Percentiles rank a stretch among this genome's conserved stretches.
These are phyloP conservation scores for Formica aserva DNA, from an alignment of 2,888 invertebrate genomes.

Conservation along the genomic window DNA sequence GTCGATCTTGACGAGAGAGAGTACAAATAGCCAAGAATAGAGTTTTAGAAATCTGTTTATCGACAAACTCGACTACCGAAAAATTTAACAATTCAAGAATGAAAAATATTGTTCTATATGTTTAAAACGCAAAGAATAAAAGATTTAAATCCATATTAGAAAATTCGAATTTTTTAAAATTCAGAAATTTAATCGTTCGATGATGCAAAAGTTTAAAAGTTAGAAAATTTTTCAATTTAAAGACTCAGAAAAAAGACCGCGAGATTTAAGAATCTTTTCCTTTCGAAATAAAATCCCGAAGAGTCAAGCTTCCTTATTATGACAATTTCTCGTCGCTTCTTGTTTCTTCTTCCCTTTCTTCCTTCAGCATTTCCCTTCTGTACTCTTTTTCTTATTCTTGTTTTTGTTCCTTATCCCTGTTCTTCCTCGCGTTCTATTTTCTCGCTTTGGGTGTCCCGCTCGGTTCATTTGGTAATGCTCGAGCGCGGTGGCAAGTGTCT, in stretches of 20 bases:
- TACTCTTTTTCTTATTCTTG: slow-evolving; percentile 32
- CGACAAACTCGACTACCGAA: not conserved
- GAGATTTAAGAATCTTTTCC: not conserved
- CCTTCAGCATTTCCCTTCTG: slow-evolving; percentile 17
- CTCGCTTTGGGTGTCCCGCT: not conserved
- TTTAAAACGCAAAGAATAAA: not conserved
- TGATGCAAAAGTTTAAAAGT: not conserved
- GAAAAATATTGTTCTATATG: not conserved
- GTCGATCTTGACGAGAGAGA: slow-evolving; percentile 43
- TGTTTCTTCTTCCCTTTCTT: slow-evolving; percentile 8
- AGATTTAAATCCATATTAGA: not conserved
- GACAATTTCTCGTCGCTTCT: slow-evolving; percentile 13
- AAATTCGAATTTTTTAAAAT: not conserved
- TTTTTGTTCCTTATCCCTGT: not conserved
- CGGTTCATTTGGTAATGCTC: slow-evolving; percentile 42
- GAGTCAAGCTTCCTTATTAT: not conserved
- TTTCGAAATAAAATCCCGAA: not conserved
- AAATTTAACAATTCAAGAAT: not conserved
- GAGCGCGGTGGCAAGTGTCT: slow-evolving; percentile 54
- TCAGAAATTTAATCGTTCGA: not conserved
- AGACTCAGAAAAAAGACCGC: not conserved
- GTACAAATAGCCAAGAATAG: not conserved
- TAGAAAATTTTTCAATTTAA: not conserved
- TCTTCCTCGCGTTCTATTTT: slow-evolving; percentile 6
- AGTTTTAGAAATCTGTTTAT: not conserved